Conservation (phyloP, 2,888 invertebrate genomes). For the Netelia fuscicornis region DNA sequence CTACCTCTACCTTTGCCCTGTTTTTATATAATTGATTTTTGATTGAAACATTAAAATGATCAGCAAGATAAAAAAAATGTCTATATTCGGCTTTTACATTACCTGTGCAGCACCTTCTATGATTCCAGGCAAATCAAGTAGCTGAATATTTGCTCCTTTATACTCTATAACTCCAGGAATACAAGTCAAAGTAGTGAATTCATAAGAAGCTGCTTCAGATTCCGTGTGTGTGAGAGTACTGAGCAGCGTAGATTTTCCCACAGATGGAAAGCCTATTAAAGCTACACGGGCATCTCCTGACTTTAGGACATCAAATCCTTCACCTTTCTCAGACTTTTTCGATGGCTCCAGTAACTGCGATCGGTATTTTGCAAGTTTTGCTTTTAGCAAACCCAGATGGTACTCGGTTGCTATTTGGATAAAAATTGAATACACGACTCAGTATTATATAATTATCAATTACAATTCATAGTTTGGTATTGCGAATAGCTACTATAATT, state of each 20-base stretch:
- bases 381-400: slow-evolving; percentile 98
- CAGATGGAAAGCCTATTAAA: slow-evolving; percentile 99
- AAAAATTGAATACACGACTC: slow-evolving; percentile 15
- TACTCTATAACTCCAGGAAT: slow-evolving; percentile 99
- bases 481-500: not conserved
- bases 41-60: not conserved
- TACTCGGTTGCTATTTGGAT: slow-evolving; percentile 95
- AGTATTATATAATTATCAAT: not conserved
- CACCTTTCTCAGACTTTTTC: slow-evolving; percentile 97
- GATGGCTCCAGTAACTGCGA: slow-evolving; percentile 97
- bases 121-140: slow-evolving; percentile 99
- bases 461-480: not conserved
- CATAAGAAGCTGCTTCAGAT: slow-evolving; percentile 98
- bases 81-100: slow-evolving; percentile 19
- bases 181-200: slow-evolving; percentile 99
- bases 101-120: slow-evolving; percentile 99
- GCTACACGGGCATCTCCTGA: slow-evolving; percentile 99
- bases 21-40: not conserved
- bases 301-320: slow-evolving; percentile 99
- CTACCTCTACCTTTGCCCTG: slow-evolving; percentile 95
- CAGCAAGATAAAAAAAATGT: not conserved
- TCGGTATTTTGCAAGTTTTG: slow-evolving; percentile 97
- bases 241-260: slow-evolving; percentile 98
- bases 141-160: slow-evolving; percentile 98
- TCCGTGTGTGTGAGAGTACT: slow-evolving; percentile 98